These are phyloP conservation scores for Parnassius apollo DNA, from an alignment of 2,888 invertebrate genomes.

Conservation along the genomic window DNA sequence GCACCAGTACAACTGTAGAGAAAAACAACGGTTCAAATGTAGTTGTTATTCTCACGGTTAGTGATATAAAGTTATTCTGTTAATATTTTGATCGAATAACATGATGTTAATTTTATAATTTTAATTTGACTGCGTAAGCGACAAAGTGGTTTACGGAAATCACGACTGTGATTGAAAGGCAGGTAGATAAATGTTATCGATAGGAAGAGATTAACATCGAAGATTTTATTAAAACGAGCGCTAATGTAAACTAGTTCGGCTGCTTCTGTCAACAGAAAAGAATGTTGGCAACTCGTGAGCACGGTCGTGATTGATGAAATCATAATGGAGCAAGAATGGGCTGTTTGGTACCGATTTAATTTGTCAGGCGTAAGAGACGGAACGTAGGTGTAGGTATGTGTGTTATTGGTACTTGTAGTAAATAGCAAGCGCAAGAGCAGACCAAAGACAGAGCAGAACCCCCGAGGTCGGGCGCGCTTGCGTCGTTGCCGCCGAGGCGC, in stretches of 20 bases:
- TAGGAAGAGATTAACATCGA: slow-evolving; percentile 1
- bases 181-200: slow-evolving; percentile 8
- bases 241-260: slow-evolving; percentile 7
- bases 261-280: slow-evolving; percentile 15
- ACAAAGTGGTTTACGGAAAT: slow-evolving; percentile 8
- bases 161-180: slow-evolving; percentile 6
- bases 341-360: slow-evolving; percentile 7
- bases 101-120: slow-evolving; percentile 2
- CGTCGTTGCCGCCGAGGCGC: slow-evolving; percentile 42
- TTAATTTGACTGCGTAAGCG: slow-evolving; percentile 1
- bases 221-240: slow-evolving; percentile 1
- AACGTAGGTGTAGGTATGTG: slow-evolving; percentile 31
- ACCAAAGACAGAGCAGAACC: slow-evolving; percentile 61
- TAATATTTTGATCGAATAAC: slow-evolving; percentile 5
- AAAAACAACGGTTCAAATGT: slow-evolving; percentile 11
- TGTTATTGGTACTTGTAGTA: slow-evolving; percentile 31
- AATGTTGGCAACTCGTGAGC: slow-evolving; percentile 17
- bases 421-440: slow-evolving; percentile 71
- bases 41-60: slow-evolving; percentile 5
- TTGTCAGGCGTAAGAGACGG: slow-evolving; percentile 13
- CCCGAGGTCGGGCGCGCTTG: slow-evolving; percentile 62
- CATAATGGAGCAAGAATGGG: slow-evolving; percentile 15
- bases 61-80: slow-evolving; percentile 9
- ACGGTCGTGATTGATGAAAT: slow-evolving; percentile 15
- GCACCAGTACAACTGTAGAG: slow-evolving; percentile 18